Evolutionary conservation across 1,140 invertebrate species (phyloP), one percentile per base, ranked within the genome.

Genomic region (Brachionus manjavacas): DNA sequence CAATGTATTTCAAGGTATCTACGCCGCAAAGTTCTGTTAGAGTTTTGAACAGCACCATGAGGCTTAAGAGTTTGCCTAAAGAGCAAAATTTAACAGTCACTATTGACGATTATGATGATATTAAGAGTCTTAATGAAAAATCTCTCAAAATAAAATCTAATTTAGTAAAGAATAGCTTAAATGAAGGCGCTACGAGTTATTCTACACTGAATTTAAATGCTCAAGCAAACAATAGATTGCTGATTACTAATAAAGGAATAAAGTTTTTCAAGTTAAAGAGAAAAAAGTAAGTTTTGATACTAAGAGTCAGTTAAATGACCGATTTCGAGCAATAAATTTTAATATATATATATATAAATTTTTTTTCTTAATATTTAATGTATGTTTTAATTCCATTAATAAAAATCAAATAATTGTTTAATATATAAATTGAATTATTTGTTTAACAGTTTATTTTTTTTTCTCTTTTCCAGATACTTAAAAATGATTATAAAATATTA

Each of bases 151-250:
- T 46, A 2, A 49, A 23, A 16, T 49, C 43, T 11, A 76, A 76
- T 25, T 7, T 74, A 20, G 35, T 41, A 0, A 39, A 16, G 46
- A 39, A 41, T 43, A 74, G 70, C 12, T 41, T 74, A 4, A 41
- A 46, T 76, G 72, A 76, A 25, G 66, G 35, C 35, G 2, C 72
- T 23, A 49, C 23, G 11, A 76, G 72, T n/a, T 76, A 35, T 49
- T 76, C 72, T 46, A 28, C 43, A 16, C 20, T 76, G 2, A 76
- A 76, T 76, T 76, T 76, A 76, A 76, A 76, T 52, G 41, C 20
- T n/a, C 43, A 41, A 23, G 8, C 31, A n/a, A 74, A 74, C 16
- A 43, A 76, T 25, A 76, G 52, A 14, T 25, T 76, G 43, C 31
- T 76, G 12, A 25, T 76, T 49, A 23, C 72, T 1, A 76, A 31